A percentile compares a stretch with the other conserved stretches of the same genome.
These are phyloP conservation scores for Chalcis sispes DNA, from an alignment of 2,888 invertebrate species.

Conservation along the genomic window DNA sequence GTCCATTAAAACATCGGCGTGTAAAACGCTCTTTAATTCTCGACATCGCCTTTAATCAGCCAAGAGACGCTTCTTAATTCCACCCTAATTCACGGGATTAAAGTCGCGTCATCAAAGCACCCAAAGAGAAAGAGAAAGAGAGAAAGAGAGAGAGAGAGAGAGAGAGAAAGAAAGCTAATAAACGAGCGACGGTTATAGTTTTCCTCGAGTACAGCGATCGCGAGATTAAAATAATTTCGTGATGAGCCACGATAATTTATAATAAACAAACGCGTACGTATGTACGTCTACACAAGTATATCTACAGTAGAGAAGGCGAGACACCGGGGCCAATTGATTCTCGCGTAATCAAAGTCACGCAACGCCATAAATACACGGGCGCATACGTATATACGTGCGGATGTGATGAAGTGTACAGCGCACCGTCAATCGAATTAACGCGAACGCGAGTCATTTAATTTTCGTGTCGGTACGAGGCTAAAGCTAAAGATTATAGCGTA, in stretches of 20 bases:
- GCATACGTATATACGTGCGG: conserved; percentile 1
- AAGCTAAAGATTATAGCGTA: neutral
- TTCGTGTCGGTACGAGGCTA: neutral
- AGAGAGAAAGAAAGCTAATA: neutral
- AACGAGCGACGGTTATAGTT: too few relatives aligned
- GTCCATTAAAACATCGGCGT: too few relatives aligned
- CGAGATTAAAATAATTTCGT: conserved; percentile 44
- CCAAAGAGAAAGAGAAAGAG: too few relatives aligned
- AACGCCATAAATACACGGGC: conserved; percentile 15
- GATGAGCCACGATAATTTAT: conserved; percentile 1
- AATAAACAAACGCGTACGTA: too few relatives aligned
- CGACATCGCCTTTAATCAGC: conserved; percentile 9
- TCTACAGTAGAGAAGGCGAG: neutral
- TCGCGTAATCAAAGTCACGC: conserved; percentile 52
- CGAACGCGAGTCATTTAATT: conserved; percentile 37
- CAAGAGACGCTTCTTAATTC: conserved; percentile 5
- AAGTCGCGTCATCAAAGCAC: neutral
- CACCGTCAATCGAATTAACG: conserved; percentile 45
- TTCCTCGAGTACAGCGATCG: too few relatives aligned
- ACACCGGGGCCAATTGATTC: conserved; percentile 20
- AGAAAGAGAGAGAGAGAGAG: neutral
- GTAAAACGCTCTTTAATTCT: neutral
- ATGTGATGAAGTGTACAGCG: neutral
- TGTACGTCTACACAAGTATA: neutral
- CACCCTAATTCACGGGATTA: neutral